These are phyloP conservation scores for Dallia pectoralis DNA, from an alignment of 2,797 vertebrate species.

Conservation along the genomic window DNA sequence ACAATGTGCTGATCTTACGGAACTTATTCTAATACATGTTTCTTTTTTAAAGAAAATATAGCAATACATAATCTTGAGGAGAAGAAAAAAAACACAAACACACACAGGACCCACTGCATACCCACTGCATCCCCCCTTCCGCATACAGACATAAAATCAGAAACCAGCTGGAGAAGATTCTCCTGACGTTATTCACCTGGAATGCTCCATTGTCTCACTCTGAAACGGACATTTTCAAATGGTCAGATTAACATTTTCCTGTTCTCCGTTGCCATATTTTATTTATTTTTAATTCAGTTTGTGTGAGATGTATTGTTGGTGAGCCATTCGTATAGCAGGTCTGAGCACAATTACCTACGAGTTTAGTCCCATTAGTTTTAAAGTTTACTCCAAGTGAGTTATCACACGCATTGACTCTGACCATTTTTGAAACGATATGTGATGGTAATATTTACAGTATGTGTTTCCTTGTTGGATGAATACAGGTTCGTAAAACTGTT, in stretches of 20 bases:
- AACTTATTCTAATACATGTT: conserved; percentile 26
- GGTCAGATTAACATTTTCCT: background rate
- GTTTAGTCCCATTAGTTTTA: background rate
- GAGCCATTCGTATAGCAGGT: background rate
- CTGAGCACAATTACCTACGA: conserved; percentile 5
- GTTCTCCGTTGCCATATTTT: conserved; percentile 21
- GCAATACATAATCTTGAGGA: conserved; percentile 66
- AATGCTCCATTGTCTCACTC: conserved; percentile 10
- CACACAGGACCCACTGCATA: conserved; percentile 13
- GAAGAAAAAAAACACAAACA: conserved; percentile 18
- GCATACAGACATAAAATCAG: conserved; percentile 16
- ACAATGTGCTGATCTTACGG: conserved; percentile 47
- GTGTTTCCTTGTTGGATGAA: background rate
- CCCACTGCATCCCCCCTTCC: conserved; percentile 18
- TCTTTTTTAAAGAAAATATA: conserved; percentile 43
- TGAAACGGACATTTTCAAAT: background rate
- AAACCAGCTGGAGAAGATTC: background rate
- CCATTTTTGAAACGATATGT: background rate
- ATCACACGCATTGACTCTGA: background rate
- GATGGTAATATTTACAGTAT: background rate
- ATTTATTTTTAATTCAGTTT: background rate
- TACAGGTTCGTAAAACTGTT: background rate
- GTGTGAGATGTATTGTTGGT: background rate
- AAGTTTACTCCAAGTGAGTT: background rate
- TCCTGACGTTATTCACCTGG: conserved; percentile 23